Base-by-base conservation (phyloP, 2,113 vertebrate species). In the Anarrhichthys ocellatus region DNA sequence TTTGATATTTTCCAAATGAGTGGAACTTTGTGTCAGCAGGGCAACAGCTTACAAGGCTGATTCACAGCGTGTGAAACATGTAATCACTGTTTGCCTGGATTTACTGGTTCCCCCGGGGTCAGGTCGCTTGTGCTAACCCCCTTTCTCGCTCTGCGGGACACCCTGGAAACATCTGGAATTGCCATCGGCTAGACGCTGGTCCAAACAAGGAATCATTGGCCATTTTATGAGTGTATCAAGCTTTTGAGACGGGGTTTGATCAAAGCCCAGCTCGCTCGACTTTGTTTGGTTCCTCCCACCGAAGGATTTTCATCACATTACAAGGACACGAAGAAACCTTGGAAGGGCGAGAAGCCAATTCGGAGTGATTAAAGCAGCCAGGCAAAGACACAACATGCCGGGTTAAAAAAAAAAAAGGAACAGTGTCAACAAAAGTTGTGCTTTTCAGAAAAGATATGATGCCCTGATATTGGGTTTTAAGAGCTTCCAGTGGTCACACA, bases 161-260 rank as follows among this genome's bases (percentile, higher is more conserved):
- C 78, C 48, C 58, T 64, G 79, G 27, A 85, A 82, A 93, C 91
- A 93, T 92, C 92, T 93, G 92, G 88, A 91, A 81, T 42, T 0
- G 72, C 77, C 86, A 82, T 62, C 27, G 44, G 76, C 77, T 24
- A 50, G 58, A 44, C 7, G 10, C 13, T 9, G 59, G 20, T 61
- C 76, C 38, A 79, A 71, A 79, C 63, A 54, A 76, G 73, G 67
- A 76, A 56, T 81, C 63, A 54, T 69, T 13, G 8, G 54, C 52
- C 38, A 32, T 83, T 91, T 90, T 80, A 89, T 85, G 81, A 88
- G 78, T 40, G 74, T 56, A 84, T 82, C 48, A 27, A 79, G 85
- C 73, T 50, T 81, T 61, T 29, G 69, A 74, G 61, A 50, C 8
- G 32, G 62, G 76, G 88, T 86, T 69, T 91, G 93, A 93, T 94